Percentiles rank a stretch among this genome's conserved stretches.
phyloP scores from a whole-genome alignment of 2,888 invertebrate species.

The Agrilus cyanescens region DNA sequence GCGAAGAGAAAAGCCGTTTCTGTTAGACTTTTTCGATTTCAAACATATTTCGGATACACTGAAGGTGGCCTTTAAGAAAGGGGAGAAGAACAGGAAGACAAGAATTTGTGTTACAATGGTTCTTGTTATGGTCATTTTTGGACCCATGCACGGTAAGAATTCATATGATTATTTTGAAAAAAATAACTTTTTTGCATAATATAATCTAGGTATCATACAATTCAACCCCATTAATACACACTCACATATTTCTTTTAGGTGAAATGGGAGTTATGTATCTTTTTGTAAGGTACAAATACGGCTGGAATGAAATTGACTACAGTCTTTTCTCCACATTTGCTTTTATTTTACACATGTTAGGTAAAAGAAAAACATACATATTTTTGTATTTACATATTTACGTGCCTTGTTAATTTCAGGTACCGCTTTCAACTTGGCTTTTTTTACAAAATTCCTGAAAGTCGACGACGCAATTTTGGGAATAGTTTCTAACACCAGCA shows the following conservation, averaged over 20 bases:
- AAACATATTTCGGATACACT: slow-evolving; percentile 40
- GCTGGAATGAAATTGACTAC: slow-evolving; percentile 47
- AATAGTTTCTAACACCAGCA: slow-evolving; percentile 28
- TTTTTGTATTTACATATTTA: not conserved
- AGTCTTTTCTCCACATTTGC: slow-evolving; percentile 46
- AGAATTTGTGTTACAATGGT: slow-evolving; percentile 39
- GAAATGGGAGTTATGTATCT: slow-evolving; percentile 45
- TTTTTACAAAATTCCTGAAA: slow-evolving; percentile 27
- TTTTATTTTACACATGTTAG: slow-evolving; percentile 41
- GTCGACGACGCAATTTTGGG: slow-evolving; percentile 30
- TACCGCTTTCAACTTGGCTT: slow-evolving; percentile 23
- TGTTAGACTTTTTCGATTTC: slow-evolving; percentile 33
- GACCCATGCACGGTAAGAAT: slow-evolving; percentile 41
- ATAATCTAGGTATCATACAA: too few species aligned
- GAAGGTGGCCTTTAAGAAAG: slow-evolving; percentile 38
- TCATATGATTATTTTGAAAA: not conserved
- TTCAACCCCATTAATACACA: too few species aligned
- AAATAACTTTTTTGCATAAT: too few species aligned
- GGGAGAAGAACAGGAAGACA: slow-evolving; percentile 34
- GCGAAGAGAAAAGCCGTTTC: slow-evolving; percentile 12
- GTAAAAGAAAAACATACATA: slow-evolving; percentile 27
- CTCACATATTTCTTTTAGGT: slow-evolving; percentile 38
- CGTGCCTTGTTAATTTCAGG: slow-evolving; percentile 17
- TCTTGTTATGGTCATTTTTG: slow-evolving; percentile 40
- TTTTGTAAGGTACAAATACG: slow-evolving; percentile 43